Conservation (phyloP, 2,888 invertebrate genomes). For the Drosophila pegasa region DNA sequence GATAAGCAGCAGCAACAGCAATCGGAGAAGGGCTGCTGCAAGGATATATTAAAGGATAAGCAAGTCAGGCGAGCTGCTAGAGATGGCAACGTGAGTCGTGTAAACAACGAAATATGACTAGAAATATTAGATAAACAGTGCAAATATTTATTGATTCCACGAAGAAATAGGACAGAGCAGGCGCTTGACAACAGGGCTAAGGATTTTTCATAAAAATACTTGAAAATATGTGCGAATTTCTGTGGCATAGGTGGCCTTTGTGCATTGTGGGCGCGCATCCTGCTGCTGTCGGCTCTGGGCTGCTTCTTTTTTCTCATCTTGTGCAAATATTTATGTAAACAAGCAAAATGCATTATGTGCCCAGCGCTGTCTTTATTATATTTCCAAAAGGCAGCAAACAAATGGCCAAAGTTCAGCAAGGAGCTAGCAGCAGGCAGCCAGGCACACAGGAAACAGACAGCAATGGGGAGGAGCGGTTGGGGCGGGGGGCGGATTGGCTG, state of each 20-base stretch:
- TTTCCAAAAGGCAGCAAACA: conserved; percentile 55
- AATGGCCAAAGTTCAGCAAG: conserved; percentile 50
- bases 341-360: conserved; percentile 65
- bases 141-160: conserved; percentile 4
- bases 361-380: conserved; percentile 62
- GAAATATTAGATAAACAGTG: conserved; percentile 4
- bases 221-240: conserved; percentile 9
- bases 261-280: conserved; percentile 16
- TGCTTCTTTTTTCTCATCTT: conserved; percentile 15
- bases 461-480: conserved; percentile 5
- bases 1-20: conserved; percentile 37
- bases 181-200: not conserved
- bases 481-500: conserved; percentile 5
- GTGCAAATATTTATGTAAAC: conserved; percentile 67
- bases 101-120: not conserved
- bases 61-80: conserved; percentile 12
- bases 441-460: conserved; percentile 19
- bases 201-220: conserved; percentile 6
- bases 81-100: conserved; percentile 28
- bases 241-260: not conserved
- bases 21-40: not conserved
- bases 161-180: not conserved
- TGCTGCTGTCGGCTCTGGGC: not conserved
- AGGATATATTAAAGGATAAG: conserved; percentile 18
- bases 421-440: conserved; percentile 30